phyloP scores from a whole-genome alignment of 2,113 vertebrate species.

The Neodon shergylaensis region DNA sequence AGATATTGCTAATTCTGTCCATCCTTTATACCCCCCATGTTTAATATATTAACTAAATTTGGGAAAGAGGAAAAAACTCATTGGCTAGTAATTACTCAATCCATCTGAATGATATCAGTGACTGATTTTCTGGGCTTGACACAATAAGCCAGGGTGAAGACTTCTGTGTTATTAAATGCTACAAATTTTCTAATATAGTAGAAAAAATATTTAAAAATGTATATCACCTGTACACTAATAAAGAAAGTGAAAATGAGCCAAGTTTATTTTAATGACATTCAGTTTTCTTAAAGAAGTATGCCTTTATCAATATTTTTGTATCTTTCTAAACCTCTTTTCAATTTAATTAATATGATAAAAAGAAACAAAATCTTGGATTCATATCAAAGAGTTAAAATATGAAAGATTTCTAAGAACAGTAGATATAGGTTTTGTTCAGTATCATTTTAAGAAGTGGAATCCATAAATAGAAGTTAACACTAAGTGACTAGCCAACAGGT shows the following conservation, averaged over 20 bases:
- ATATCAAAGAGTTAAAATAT: neutral
- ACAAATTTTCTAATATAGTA: neutral
- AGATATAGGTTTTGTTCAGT: neutral
- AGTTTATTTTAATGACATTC: neutral
- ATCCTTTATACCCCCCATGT: neutral
- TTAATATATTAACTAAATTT: constrained; percentile 5
- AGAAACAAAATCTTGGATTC: neutral
- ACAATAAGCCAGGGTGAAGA: neutral
- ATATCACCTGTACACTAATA: neutral
- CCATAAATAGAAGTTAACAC: neutral
- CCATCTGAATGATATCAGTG: neutral
- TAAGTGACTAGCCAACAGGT: rapidly evolving
- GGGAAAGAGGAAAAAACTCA: neutral
- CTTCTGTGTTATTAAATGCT: constrained; percentile 38
- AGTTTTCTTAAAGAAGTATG: neutral
- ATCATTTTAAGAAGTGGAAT: neutral
- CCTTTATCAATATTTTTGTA: neutral
- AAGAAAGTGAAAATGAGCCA: constrained; percentile 3
- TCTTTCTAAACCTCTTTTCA: neutral
- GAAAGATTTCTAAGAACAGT: neutral
- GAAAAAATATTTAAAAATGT: neutral
- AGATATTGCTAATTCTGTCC: constrained; percentile 62
- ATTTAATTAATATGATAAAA: constrained; percentile 13
- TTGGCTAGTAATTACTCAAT: constrained; percentile 60
- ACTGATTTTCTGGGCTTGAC: neutral